Percentiles rank a stretch among this genome's conserved stretches.
phyloP scores from a whole-genome alignment of 2,113 vertebrate species.

The Haemorhous mexicanus region DNA sequence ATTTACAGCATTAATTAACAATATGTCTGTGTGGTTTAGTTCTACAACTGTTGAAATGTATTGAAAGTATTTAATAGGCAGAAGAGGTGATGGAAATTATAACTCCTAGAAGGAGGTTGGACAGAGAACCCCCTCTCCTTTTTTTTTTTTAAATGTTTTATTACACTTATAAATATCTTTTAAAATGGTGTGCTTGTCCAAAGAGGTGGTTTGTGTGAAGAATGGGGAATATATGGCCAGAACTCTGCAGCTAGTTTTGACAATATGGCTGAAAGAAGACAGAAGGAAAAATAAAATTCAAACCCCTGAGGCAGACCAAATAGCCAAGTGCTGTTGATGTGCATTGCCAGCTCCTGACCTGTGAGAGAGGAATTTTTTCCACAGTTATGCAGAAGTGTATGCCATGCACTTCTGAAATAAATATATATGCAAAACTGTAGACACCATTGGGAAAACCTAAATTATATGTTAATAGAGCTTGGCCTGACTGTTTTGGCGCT shows the following conservation, averaged over 20 bases:
- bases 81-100: background rate
- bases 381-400: background rate
- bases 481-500: constrained; percentile 25
- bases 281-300: background rate
- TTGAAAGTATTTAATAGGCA: constrained; percentile 30
- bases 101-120: background rate
- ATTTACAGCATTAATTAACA: constrained; percentile 65
- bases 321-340: background rate
- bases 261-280: background rate
- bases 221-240: background rate
- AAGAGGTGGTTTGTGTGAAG: background rate
- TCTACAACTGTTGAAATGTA: constrained; percentile 38
- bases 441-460: background rate
- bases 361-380: background rate
- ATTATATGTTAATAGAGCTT: constrained; percentile 36
- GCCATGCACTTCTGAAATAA: background rate
- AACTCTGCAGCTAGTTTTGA: background rate
- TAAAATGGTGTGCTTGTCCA: background rate
- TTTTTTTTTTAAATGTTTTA: background rate
- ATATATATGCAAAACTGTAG: background rate
- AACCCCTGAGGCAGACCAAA: background rate
- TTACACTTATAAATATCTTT: background rate
- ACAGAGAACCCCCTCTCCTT: background rate
- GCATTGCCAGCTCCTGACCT: background rate
- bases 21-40: constrained; percentile 52